Conservation (phyloP, 2,888 invertebrate species). For the Tolmerus cingulatus region DNA sequence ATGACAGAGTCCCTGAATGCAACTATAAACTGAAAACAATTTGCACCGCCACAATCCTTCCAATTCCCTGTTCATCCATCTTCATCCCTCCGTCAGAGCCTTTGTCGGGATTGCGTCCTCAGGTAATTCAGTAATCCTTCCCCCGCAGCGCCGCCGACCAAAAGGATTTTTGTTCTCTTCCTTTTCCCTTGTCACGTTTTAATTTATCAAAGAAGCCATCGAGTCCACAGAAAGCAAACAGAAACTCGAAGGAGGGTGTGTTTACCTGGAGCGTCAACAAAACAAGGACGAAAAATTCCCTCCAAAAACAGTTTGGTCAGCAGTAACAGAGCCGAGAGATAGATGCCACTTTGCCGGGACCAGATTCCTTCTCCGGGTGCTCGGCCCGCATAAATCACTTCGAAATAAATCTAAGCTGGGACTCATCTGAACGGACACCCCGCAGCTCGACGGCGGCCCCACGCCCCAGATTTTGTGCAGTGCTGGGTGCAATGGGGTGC, state of each 20-base stretch:
- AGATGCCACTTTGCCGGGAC: not conserved
- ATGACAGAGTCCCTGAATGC: not conserved
- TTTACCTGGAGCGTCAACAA: conserved; percentile 21
- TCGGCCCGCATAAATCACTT: conserved; percentile 25
- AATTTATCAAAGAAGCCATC: conserved; percentile 22
- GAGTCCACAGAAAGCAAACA: not conserved
- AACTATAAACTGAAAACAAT: not conserved
- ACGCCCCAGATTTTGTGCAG: not conserved
- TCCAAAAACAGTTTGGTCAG: conserved; percentile 10
- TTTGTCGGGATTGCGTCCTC: not conserved
- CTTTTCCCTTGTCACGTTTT: conserved; percentile 18
- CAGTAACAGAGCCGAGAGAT: not conserved
- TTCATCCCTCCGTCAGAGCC: not conserved
- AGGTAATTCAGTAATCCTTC: conserved; percentile 1
- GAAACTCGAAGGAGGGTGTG: not conserved
- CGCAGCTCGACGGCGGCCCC: not conserved
- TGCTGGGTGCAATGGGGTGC: not conserved
- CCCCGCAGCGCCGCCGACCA: not conserved
- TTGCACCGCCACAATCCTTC: not conserved
- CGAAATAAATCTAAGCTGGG: conserved; percentile 22
- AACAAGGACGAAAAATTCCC: not conserved
- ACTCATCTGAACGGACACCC: not conserved
- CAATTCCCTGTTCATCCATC: not conserved
- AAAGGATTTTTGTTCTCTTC: not conserved
- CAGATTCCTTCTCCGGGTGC: not conserved